Conservation (phyloP, 2,888 invertebrate genomes). For the Perithous albicinctus region DNA sequence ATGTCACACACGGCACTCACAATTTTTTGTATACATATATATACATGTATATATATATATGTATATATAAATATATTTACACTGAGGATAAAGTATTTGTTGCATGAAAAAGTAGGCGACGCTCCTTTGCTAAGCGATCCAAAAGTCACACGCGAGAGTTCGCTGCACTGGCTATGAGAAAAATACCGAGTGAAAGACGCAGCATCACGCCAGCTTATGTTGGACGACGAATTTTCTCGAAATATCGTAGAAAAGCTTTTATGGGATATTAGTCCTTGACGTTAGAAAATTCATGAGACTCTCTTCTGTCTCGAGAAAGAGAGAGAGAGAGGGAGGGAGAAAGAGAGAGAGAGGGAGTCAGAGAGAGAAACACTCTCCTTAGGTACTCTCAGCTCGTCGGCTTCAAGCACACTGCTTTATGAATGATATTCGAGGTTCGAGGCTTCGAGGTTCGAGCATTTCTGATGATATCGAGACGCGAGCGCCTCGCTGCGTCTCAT, state of each 20-base stretch:
- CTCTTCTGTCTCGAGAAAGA: background rate
- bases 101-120: slow-evolving; percentile 8
- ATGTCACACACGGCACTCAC: slow-evolving; percentile 8
- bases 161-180: background rate
- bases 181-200: background rate
- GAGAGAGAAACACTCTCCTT: background rate
- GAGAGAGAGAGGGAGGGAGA: background rate
- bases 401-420: slow-evolving; percentile 46
- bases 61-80: background rate
- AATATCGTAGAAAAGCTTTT: too few species aligned
- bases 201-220: too few species aligned
- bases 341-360: slow-evolving; percentile 3
- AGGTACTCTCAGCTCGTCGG: slow-evolving; percentile 36
- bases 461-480: background rate
- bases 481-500: background rate
- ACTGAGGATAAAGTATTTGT: background rate
- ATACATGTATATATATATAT: too few species aligned
- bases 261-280: too few species aligned
- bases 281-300: too few species aligned
- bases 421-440: too few species aligned
- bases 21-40: background rate
- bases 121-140: slow-evolving; percentile 4
- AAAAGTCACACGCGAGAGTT: background rate
- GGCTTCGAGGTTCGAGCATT: background rate
- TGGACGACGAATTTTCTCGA: too few species aligned